phyloP scores from a whole-genome alignment of 2,797 vertebrate genomes.

The Threskiornis aethiopicus region DNA sequence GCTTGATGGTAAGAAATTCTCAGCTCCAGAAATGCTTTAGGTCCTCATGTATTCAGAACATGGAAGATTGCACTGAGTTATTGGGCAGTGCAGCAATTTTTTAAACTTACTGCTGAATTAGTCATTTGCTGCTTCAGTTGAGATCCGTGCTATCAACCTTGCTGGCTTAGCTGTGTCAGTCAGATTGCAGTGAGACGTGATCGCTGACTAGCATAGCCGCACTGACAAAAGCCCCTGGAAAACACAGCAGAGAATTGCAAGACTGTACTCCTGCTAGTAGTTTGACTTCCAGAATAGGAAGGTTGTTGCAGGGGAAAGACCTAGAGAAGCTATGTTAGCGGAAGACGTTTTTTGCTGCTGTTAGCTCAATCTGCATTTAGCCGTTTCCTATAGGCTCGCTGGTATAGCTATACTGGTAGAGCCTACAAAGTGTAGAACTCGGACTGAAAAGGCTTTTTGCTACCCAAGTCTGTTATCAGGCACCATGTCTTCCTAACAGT shows the following conservation, averaged over 20 bases:
- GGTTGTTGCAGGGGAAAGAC: neutral
- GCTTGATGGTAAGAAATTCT: neutral
- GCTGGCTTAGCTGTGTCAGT: neutral
- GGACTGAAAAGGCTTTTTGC: neutral
- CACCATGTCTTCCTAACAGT: neutral
- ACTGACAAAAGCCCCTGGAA: neutral
- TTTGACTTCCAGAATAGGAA: neutral
- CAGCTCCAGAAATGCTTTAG: neutral
- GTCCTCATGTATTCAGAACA: neutral
- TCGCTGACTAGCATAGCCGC: neutral
- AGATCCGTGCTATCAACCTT: neutral
- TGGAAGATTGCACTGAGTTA: neutral
- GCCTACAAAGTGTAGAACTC: neutral
- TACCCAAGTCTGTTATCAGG: neutral
- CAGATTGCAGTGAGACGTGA: neutral
- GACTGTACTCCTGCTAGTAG: neutral
- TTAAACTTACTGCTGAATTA: neutral
- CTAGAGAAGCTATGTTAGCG: neutral
- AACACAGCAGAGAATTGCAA: neutral
- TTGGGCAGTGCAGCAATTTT: neutral
- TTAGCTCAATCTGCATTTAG: neutral
- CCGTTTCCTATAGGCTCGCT: neutral
- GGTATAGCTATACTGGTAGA: neutral
- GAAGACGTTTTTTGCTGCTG: neutral
- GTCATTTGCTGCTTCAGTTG: conserved; percentile 14